Conservation (phyloP, 2,113 vertebrate genomes). For the Antechinus stuartii region DNA sequence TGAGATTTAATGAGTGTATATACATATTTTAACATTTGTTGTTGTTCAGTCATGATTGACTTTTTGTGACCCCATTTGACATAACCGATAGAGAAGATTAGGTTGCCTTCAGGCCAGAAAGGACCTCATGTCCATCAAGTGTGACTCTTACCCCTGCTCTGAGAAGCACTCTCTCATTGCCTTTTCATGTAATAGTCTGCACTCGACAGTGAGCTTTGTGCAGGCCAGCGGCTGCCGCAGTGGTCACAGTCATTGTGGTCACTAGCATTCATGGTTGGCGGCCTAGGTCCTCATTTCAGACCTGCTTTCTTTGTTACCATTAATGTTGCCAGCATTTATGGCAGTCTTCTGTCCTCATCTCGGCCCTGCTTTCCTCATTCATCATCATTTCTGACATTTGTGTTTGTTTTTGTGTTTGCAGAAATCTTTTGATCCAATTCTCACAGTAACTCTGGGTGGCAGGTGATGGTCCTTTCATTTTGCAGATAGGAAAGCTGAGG, state of each 20-base stretch:
- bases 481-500: background rate
- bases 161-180: background rate
- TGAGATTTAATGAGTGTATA: background rate
- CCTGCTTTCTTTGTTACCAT: too few species aligned
- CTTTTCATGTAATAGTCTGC: background rate
- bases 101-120: background rate
- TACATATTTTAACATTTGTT: background rate
- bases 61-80: background rate
- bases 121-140: background rate
- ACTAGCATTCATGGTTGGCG: too few species aligned
- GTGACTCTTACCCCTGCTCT: background rate
- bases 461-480: background rate
- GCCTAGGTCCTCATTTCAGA: too few species aligned
- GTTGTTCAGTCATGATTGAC: background rate
- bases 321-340: too few species aligned
- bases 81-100: background rate
- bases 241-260: too few species aligned
- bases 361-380: too few species aligned
- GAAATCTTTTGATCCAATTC: too few species aligned
- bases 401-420: too few species aligned
- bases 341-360: too few species aligned
- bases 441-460: background rate
- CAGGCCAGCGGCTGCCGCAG: too few species aligned
- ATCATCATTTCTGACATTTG: too few species aligned
- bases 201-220: background rate